Conservation (phyloP, 2,797 vertebrate species). For the Cetoscarus ocellatus region DNA sequence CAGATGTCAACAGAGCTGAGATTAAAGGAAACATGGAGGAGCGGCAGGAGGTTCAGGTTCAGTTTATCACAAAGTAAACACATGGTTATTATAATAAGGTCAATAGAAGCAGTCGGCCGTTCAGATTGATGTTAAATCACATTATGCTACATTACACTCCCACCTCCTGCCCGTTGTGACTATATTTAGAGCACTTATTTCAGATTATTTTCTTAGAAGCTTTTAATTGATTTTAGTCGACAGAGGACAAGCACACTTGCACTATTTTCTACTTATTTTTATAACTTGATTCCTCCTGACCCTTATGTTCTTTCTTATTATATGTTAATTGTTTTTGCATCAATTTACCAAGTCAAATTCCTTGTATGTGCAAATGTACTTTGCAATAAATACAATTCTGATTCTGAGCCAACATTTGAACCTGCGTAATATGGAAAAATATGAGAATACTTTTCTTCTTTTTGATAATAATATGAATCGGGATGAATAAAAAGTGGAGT, state of each 20-base stretch:
- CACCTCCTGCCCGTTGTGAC: background rate
- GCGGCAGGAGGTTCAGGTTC: background rate
- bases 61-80: slow-evolving; percentile 3
- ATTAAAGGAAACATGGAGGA: background rate
- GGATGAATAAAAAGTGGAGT: no score
- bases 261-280: no score
- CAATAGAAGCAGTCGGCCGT: background rate
- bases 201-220: background rate
- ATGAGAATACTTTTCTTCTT: no score
- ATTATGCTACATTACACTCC: slow-evolving; percentile 14
- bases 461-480: no score
- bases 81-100: background rate
- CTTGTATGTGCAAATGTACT: no score
- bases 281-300: no score
- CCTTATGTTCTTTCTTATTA: no score
- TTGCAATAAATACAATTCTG: no score
- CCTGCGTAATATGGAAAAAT: no score
- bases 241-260: background rate
- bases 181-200: background rate
- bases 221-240: background rate
- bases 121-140: slow-evolving; percentile 11
- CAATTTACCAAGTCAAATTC: no score
- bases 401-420: no score
- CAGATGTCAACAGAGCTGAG: background rate
- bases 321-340: no score